These are phyloP conservation scores for Beroe ovata DNA, from an alignment of 37 sponge, comb jelly and placozoan species.

Conservation along the genomic window DNA sequence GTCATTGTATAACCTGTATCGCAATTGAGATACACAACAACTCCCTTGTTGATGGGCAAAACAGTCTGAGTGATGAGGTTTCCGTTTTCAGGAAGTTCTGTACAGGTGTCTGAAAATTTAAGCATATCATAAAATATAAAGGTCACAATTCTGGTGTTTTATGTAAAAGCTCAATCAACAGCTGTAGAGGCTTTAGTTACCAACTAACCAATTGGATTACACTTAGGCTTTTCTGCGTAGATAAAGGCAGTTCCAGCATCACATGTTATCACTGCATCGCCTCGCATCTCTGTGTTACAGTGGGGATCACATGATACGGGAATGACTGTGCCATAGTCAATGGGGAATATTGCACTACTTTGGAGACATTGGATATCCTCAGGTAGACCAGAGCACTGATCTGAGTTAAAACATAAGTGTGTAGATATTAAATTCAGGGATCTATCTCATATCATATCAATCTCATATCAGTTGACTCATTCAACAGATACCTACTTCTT, in stretches of 20 bases:
- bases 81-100: background rate
- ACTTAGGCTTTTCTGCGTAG: background rate
- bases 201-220: background rate
- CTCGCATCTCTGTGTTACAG: background rate
- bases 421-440: too few species aligned
- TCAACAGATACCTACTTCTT: too few species aligned
- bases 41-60: background rate
- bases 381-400: background rate
- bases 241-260: background rate
- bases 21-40: background rate
- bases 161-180: too few species aligned
- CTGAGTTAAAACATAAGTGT: background rate
- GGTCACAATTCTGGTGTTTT: too few species aligned
- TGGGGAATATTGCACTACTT: background rate
- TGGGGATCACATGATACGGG: background rate
- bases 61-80: background rate
- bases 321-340: background rate
- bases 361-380: background rate
- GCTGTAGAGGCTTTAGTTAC: too few species aligned
- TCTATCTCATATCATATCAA: too few species aligned
- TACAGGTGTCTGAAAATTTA: background rate
- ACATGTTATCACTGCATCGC: background rate
- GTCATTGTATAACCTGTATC: background rate
- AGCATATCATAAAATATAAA: too few species aligned
- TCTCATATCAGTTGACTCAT: too few species aligned